Evolutionary conservation across 2,888 invertebrate genomes (phyloP).

Genomic region (Salpingus planirostris): DNA sequence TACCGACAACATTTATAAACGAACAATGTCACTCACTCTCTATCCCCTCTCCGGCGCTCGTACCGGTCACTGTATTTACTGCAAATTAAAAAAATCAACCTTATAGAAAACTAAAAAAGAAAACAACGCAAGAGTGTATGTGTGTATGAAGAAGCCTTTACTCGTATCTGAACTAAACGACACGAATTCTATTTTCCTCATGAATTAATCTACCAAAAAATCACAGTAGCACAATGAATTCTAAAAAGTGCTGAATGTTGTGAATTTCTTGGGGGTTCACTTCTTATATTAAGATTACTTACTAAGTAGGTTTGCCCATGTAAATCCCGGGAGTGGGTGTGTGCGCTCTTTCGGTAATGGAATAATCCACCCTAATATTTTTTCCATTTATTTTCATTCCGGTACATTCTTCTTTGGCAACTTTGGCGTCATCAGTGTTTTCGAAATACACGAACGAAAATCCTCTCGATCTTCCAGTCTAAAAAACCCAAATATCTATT

Average conservation of each 20-base stretch:
- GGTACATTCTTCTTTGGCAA: constrained; percentile 87
- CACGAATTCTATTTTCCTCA: constrained; percentile 17
- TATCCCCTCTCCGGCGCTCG: constrained; percentile 25
- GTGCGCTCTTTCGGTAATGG: constrained; percentile 91
- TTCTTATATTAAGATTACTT: constrained; percentile 36
- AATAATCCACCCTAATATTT: constrained; percentile 89
- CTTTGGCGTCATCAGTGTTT: constrained; percentile 78
- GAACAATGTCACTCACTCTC: constrained; percentile 28
- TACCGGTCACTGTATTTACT: constrained; percentile 32
- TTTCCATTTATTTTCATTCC: constrained; percentile 93
- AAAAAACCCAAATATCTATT: too few relatives aligned
- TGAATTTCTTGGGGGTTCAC: neutral
- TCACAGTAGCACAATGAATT: constrained; percentile 4
- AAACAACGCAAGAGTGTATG: constrained; percentile 6
- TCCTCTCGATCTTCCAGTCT: constrained; percentile 91
- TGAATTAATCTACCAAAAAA: constrained; percentile 10
- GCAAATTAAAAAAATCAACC: constrained; percentile 20
- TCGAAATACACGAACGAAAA: constrained; percentile 95
- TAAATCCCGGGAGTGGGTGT: constrained; percentile 97
- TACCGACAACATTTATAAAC: too few relatives aligned
- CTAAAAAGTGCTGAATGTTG: too few relatives aligned
- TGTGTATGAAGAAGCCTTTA: constrained; percentile 22
- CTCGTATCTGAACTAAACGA: constrained; percentile 14
- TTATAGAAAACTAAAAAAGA: too few relatives aligned
- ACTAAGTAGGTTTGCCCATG: constrained; percentile 87